Conservation (phyloP, 2,797 vertebrate genomes). For the Apogon hyalosoma region DNA sequence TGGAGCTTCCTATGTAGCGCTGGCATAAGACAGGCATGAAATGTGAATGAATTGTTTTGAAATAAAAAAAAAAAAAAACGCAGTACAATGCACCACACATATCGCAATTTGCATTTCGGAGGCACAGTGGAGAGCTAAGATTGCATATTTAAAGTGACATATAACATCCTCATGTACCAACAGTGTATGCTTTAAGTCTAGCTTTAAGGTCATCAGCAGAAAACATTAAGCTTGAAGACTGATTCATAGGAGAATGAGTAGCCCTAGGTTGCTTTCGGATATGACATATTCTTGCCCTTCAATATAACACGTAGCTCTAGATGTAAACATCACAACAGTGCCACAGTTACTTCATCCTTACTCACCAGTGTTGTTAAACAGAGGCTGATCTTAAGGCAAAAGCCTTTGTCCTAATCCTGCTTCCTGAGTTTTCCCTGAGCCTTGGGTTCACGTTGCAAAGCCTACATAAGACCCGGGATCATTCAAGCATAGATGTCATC, state of each 20-base stretch:
- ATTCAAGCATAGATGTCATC: background rate
- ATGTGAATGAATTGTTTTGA: constrained; percentile 18
- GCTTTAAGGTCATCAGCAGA: constrained; percentile 14
- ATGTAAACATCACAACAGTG: background rate
- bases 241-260: constrained; percentile 2
- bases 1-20: constrained; percentile 19
- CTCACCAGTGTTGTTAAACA: no score
- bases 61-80: constrained; percentile 16
- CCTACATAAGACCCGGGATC: background rate
- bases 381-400: background rate
- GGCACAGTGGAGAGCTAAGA: background rate
- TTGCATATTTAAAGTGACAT: constrained; percentile 13
- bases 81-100: background rate
- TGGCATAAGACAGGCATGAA: constrained; percentile 10
- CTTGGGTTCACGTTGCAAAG: background rate
- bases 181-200: background rate
- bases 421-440: background rate
- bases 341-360: background rate
- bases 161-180: background rate
- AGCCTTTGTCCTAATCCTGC: constrained; percentile 4
- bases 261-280: constrained; percentile 12
- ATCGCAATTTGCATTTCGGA: constrained; percentile 5
- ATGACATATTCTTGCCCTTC: constrained; percentile 4
- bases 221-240: background rate
- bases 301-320: background rate